phyloP scores from a whole-genome alignment of 2,113 vertebrate species.

The Myodes glareolus region DNA sequence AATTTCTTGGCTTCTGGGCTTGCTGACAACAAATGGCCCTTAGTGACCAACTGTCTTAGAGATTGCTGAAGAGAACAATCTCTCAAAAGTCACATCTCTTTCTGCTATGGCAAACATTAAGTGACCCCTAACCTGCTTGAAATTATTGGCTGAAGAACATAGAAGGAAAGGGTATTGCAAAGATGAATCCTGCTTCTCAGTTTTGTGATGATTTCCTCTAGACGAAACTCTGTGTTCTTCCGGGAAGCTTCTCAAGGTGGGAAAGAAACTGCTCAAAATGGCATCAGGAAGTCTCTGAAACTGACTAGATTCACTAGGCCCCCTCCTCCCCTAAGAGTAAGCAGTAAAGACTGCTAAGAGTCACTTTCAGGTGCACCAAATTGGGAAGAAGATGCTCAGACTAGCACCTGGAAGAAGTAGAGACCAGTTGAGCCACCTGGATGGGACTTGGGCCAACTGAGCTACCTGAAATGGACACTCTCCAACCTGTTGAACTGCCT shows the following conservation, averaged over 20 bases:
- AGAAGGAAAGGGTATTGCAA: neutral
- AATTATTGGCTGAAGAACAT: neutral
- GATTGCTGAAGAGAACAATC: neutral
- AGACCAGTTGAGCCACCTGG: neutral
- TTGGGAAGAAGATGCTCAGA: neutral
- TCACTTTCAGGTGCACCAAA: neutral
- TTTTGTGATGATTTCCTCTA: neutral
- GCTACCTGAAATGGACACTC: neutral
- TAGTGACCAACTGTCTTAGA: neutral
- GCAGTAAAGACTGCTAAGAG: neutral
- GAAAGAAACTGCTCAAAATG: neutral
- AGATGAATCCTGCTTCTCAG: neutral
- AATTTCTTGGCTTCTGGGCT: neutral
- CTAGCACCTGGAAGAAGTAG: neutral
- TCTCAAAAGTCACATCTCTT: neutral
- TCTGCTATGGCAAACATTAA: neutral
- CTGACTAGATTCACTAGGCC: neutral
- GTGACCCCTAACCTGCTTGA: neutral
- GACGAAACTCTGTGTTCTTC: neutral
- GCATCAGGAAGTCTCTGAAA: neutral
- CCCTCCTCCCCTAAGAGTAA: neutral
- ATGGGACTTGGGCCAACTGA: neutral
- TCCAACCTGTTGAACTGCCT: neutral
- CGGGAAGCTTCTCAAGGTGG: neutral
- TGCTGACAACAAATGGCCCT: neutral